phyloP scores from a whole-genome alignment of 2,113 vertebrate species.

The Poeciliopsis turrubarensis region DNA sequence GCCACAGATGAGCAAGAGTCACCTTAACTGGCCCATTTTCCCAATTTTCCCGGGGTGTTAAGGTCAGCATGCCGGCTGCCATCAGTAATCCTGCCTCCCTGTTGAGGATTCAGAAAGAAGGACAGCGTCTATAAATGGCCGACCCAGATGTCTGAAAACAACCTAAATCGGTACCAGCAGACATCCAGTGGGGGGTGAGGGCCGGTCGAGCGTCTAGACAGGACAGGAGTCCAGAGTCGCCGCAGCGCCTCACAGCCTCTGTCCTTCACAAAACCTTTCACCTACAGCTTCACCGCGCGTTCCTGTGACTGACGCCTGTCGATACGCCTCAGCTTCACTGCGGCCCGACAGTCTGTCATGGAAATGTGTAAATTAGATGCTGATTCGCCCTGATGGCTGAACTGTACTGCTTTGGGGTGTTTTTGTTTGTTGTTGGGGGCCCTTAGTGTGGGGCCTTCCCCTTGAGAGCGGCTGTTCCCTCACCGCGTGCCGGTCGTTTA shows the following conservation, averaged over 20 bases:
- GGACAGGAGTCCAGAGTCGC: neutral
- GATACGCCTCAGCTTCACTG: neutral
- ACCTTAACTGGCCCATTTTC: slow-evolving; percentile 60
- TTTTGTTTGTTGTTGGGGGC: neutral
- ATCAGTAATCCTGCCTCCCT: slow-evolving; percentile 48
- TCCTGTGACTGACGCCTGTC: slow-evolving; percentile 35
- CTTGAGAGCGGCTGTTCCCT: slow-evolving; percentile 2
- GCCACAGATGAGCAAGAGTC: slow-evolving; percentile 23
- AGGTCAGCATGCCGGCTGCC: slow-evolving; percentile 50
- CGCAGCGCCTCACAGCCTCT: slow-evolving; percentile 7
- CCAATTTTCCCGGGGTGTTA: slow-evolving; percentile 28
- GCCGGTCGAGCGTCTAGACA: slow-evolving; percentile 38
- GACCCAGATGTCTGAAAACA: slow-evolving; percentile 66
- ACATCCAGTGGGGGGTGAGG: slow-evolving; percentile 33
- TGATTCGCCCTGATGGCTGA: slow-evolving; percentile 21
- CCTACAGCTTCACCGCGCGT: slow-evolving; percentile 1
- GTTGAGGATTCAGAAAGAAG: slow-evolving; percentile 67
- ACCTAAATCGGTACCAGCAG: slow-evolving; percentile 58
- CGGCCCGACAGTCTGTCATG: slow-evolving; percentile 11
- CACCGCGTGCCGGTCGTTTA: neutral
- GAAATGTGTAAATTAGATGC: slow-evolving; percentile 23
- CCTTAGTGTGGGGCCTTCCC: neutral
- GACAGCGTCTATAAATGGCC: slow-evolving; percentile 70
- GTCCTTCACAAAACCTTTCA: slow-evolving; percentile 42
- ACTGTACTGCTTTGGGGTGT: neutral